These are phyloP conservation scores for Marisa cornuarietis DNA, from an alignment of 1,140 invertebrate genomes.

Conservation along the genomic window DNA sequence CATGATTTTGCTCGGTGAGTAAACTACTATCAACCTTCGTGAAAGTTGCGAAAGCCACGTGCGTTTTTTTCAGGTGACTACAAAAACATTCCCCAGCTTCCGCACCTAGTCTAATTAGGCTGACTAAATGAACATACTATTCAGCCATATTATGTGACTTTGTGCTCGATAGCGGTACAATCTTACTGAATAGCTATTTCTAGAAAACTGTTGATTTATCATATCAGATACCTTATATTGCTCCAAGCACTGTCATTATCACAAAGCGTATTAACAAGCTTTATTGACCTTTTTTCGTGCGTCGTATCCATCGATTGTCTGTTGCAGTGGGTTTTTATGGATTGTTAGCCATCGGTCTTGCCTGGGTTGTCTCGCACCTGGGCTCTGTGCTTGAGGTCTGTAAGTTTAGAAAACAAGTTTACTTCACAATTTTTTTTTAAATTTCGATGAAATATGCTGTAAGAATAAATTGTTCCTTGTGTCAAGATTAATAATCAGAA, in stretches of 20 bases:
- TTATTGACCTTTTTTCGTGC: neutral
- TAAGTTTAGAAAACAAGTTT: neutral
- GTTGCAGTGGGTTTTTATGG: neutral
- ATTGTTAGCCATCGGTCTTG: neutral
- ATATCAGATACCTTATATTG: neutral
- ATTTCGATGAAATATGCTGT: neutral
- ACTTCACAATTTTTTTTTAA: neutral
- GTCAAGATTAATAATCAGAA: neutral
- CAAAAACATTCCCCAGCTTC: too few relatives aligned
- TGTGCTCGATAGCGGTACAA: too few relatives aligned
- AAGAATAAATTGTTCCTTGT: neutral
- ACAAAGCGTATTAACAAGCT: neutral
- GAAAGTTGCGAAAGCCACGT: too few relatives aligned
- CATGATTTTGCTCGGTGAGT: constrained; percentile 67
- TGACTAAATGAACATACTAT: too few relatives aligned
- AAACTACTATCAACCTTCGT: too few relatives aligned
- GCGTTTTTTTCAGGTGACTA: too few relatives aligned
- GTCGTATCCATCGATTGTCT: neutral
- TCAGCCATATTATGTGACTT: too few relatives aligned
- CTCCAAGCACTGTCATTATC: neutral
- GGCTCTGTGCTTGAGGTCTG: neutral
- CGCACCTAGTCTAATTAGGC: too few relatives aligned
- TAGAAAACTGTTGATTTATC: neutral
- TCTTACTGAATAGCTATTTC: too few relatives aligned
- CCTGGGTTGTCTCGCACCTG: neutral